phyloP scores from a whole-genome alignment of 2,888 invertebrate genomes.

The Agonopterix heracliana region DNA sequence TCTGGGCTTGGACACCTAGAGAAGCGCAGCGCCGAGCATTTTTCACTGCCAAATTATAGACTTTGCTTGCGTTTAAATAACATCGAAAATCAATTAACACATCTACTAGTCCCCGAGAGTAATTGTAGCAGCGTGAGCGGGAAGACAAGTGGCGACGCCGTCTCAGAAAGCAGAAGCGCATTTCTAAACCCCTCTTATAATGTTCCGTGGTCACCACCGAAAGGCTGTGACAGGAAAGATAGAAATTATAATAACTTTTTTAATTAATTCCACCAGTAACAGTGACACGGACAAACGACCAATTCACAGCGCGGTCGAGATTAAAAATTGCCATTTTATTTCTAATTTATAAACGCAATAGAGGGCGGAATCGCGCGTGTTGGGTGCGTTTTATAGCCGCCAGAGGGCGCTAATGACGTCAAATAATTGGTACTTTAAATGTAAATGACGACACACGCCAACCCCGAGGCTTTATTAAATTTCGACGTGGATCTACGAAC shows the following conservation, averaged over 20 bases:
- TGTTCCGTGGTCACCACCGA: background rate
- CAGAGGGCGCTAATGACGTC: slow-evolving; percentile 73
- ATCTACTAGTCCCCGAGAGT: too few relatives aligned
- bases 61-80: too few relatives aligned
- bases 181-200: too few relatives aligned
- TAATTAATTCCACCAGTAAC: slow-evolving; percentile 11
- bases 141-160: too few relatives aligned
- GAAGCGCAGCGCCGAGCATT: too few relatives aligned
- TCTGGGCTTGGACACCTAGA: too few relatives aligned
- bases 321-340: slow-evolving; percentile 65
- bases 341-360: slow-evolving; percentile 66
- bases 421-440: slow-evolving; percentile 76
- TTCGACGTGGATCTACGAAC: slow-evolving; percentile 37
- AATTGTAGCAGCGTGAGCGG: too few relatives aligned
- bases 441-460: slow-evolving; percentile 71
- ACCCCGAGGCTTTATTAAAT: slow-evolving; percentile 65
- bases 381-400: slow-evolving; percentile 71
- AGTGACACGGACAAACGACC: slow-evolving; percentile 25
- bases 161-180: too few relatives aligned
- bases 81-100: too few relatives aligned
- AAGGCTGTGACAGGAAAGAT: background rate
- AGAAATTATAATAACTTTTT: slow-evolving; percentile 6
- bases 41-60: too few relatives aligned
- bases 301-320: slow-evolving; percentile 33
- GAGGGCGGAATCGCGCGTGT: slow-evolving; percentile 47